Base-by-base conservation (phyloP, 2,113 vertebrate species). In the Opisthocomus hoazin region DNA sequence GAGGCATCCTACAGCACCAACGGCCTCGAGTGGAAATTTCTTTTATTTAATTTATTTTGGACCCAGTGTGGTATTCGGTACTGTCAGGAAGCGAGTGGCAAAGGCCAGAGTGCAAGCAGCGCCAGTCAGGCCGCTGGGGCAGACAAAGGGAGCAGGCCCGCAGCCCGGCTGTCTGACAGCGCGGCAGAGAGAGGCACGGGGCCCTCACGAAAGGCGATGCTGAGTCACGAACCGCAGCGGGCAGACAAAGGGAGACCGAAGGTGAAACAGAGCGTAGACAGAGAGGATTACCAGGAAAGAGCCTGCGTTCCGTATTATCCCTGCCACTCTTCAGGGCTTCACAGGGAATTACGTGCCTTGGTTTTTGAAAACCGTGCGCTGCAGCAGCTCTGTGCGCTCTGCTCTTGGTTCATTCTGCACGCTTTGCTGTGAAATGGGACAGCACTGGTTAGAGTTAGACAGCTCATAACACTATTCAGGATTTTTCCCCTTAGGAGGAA, bases 161-260 rank as follows among this genome's bases (percentile, higher is more conserved):
- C 69, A 89, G 65, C 16, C 39, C 80, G 69, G 53, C 48, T 71
- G 73, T 53, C 64, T 71, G 73, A 48, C 64, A 66, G 86, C 11
- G 0, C 7, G 24, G 21, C 24, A 27, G 32, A 70, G 86, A 69
- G 58, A 89, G 73, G 51, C 73, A 66, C 12, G 2, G 27, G 32
- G 50, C 2, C 34, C 76, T 69, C 57, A 46, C 57, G 81, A 92
- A 96, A 94, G 61, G 91, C 34, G 0, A 18, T 94, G 96, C 91
- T 95, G 96, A 96, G 96, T 97, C 95, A 97, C 60, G 96, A 96
- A 77, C 50, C 74, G 69, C 78, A 87, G 61, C 53, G 36, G 50
- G 48, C 45, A 95, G 64, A 95, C 91, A 90, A 95, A 93, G 61
- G 48, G 58, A 91, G 91, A 79, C 1, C 37, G 82, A 86, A 95